phyloP scores from a whole-genome alignment of 2,797 vertebrate species.

The Meriones psammophilus region DNA sequence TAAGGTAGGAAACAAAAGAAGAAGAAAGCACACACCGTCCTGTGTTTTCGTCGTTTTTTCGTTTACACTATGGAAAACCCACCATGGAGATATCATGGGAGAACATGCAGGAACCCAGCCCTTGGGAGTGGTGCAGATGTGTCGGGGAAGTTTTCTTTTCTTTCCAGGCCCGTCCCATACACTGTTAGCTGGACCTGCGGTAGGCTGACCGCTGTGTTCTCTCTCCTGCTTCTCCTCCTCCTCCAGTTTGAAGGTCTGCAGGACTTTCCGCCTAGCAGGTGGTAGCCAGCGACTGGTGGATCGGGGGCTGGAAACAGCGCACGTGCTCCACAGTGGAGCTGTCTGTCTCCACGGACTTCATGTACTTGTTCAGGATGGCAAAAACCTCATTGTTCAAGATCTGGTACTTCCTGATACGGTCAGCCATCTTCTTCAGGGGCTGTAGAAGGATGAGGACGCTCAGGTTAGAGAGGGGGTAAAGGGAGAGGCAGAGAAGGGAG shows the following conservation, averaged over 20 bases:
- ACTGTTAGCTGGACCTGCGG: conserved; percentile 38
- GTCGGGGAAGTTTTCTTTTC: conserved; percentile 68
- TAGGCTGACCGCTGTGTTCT: conserved; percentile 70
- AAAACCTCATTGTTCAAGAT: conserved; percentile 99
- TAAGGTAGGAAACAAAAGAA: conserved; percentile 29
- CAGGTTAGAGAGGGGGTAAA: conserved; percentile 63
- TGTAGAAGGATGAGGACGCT: conserved; percentile 81
- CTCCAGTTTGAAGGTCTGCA: background rate
- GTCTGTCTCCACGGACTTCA: conserved; percentile 99
- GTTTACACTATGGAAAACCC: conserved; percentile 85
- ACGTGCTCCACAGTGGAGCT: conserved; percentile 99
- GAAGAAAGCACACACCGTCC: conserved; percentile 80
- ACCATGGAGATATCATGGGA: conserved; percentile 87
- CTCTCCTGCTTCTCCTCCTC: conserved; percentile 2
- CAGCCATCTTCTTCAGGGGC: conserved; percentile 99
- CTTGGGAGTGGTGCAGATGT: conserved; percentile 31
- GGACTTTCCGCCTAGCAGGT: conserved; percentile 92
- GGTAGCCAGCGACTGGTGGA: conserved; percentile 98
- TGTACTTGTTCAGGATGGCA: conserved; percentile 99
- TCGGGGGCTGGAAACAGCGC: conserved; percentile 99
- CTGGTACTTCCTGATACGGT: conserved; percentile 99
- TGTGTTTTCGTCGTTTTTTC: conserved; percentile 77
- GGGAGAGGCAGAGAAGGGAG: background rate
- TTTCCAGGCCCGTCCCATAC: conserved; percentile 58
- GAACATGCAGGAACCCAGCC: conserved; percentile 86